Base-by-base conservation (phyloP, 1,140 invertebrate genomes). In the Chironomus striatipennis region DNA sequence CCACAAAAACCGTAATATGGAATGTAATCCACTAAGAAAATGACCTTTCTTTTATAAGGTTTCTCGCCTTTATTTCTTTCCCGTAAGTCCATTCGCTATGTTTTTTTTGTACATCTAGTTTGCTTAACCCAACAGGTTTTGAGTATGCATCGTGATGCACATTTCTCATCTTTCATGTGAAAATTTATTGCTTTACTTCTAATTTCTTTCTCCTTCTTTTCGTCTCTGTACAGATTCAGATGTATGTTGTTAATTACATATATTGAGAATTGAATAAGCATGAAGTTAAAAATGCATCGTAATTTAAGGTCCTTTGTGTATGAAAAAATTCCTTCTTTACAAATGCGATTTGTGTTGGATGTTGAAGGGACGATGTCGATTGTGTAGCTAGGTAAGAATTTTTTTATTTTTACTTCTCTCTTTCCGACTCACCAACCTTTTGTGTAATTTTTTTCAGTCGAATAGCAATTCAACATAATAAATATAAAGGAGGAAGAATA, bases 231-330 rank as follows among this genome's bases (percentile, higher is more conserved):
- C n/a, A 67, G n/a, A 8, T 20, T 5, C 65, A 70, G 9, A 70
- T 70, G 65, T 20, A 10, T 70, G 17, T 20, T 70, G 7, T 18
- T 21, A 17, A 70, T 20, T 17, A 21, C n/a, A 17, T 70, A 17
- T 70, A 70, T 20, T 21, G 65, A 70, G 20, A 70, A 70, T 70
- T 70, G 65, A 70, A 70, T 70, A 70, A 70, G 65, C 65, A 70
- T 70, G 65, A 70, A 70, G 65, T 57, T 57, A 57, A 57, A 57
- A 57, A 57, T 57, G 47, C 47, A 57, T 12, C 47, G 47, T 57
- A 57, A 57, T 57, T 57, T 57, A 57, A 57, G 47, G 12, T n/a
- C 47, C n/a, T 57, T 57, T 57, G 47, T 57, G 24, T 15, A n/a
- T 57, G n/a, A n/a, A 57, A 57, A n/a, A 57, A 57, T 57, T 57